Evolutionary conservation across 2,113 vertebrate genomes (phyloP).

Genomic region (Notiomystis cincta): DNA sequence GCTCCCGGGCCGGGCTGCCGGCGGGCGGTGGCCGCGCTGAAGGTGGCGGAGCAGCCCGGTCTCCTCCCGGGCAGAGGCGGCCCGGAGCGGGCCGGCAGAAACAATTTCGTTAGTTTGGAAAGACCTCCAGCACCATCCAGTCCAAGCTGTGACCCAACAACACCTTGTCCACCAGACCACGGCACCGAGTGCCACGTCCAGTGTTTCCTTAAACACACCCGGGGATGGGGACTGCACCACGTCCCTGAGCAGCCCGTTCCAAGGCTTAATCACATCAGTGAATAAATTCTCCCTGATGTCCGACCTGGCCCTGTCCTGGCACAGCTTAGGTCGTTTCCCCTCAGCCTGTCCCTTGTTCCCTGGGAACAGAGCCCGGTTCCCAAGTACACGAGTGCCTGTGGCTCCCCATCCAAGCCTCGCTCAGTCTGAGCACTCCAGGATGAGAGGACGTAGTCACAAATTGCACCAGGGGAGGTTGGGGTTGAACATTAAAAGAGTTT

Average conservation of each 20-base stretch:
- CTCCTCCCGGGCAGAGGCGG: neutral
- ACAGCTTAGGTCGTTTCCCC: fast-evolving
- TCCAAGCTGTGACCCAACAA: no score
- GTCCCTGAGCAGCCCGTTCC: neutral
- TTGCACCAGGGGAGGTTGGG: neutral
- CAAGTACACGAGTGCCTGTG: fast-evolving
- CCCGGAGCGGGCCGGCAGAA: no score
- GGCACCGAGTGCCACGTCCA: neutral
- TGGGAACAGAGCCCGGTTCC: neutral
- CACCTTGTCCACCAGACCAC: neutral
- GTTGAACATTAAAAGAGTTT: neutral
- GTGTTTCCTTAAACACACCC: neutral
- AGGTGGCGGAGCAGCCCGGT: neutral
- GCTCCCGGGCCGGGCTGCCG: neutral
- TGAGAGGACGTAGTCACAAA: neutral
- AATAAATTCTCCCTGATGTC: neutral
- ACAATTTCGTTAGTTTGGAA: fast-evolving
- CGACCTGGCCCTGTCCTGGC: neutral
- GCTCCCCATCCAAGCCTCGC: fast-evolving
- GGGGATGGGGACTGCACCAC: neutral
- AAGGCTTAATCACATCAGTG: neutral
- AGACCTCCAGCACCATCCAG: neutral
- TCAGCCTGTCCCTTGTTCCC: neutral
- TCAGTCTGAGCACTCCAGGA: fast-evolving
- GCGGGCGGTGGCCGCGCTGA: neutral